Evolutionary conservation across 1,140 invertebrate species (phyloP).

Genomic region (Drosophila burlai): DNA sequence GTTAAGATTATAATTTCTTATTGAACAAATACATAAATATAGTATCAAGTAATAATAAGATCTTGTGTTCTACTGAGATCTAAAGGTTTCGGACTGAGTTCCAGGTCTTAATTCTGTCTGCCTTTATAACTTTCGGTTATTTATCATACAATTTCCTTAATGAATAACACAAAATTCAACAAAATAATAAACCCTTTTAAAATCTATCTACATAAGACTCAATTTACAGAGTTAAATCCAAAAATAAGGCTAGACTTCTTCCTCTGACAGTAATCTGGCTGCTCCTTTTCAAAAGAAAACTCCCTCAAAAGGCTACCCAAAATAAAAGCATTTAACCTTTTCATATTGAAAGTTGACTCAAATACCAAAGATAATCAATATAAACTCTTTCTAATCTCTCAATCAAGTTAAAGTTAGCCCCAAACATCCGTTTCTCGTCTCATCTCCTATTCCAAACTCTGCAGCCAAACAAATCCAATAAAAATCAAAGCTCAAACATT

Average conservation of each 20-base stretch:
- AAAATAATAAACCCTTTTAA: background rate
- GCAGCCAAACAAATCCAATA: conserved; percentile 30
- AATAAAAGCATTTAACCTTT: conserved; percentile 4
- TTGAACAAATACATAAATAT: background rate
- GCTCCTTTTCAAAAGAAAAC: background rate
- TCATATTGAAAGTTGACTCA: background rate
- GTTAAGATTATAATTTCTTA: background rate
- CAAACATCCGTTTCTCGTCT: conserved; percentile 5
- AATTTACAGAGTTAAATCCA: background rate
- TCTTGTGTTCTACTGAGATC: background rate
- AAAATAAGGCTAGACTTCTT: background rate
- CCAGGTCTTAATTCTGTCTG: no score
- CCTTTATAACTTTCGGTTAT: background rate
- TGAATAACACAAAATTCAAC: background rate
- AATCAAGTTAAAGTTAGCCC: conserved; percentile 5
- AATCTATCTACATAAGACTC: background rate
- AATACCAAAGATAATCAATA: conserved; percentile 19
- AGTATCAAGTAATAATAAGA: background rate
- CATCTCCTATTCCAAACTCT: conserved; percentile 25
- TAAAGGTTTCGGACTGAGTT: background rate
- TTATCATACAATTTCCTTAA: background rate
- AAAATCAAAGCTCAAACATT: conserved; percentile 34
- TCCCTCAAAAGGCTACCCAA: background rate
- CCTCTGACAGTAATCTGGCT: background rate
- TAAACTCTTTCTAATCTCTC: conserved; percentile 6